Evolutionary conservation across 2,797 vertebrate genomes (phyloP).

Genomic region (Malurus splendens): DNA sequence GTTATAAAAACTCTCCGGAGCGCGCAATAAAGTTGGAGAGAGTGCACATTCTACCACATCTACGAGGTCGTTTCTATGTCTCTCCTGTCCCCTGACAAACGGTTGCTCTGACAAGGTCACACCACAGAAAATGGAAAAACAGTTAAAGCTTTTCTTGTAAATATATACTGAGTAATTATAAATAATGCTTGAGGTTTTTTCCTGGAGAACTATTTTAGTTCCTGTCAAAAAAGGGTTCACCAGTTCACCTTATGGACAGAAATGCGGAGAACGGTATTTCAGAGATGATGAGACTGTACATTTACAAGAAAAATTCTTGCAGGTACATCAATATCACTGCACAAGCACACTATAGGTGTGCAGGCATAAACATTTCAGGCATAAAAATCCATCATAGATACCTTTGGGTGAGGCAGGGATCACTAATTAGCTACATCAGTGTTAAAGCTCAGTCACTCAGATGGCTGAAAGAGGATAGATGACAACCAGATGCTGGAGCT

Average conservation of each 20-base stretch:
- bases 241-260: background rate
- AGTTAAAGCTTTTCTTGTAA: background rate
- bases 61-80: too few relatives aligned
- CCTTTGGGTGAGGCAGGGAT: background rate
- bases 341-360: background rate
- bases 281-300: background rate
- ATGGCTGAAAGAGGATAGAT: background rate
- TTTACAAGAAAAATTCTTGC: background rate
- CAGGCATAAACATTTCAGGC: background rate
- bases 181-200: background rate
- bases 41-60: too few relatives aligned
- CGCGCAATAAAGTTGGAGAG: too few relatives aligned
- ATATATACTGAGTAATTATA: background rate
- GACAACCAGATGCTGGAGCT: background rate
- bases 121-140: background rate
- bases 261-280: background rate
- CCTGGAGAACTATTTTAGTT: background rate
- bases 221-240: background rate
- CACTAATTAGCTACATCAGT: background rate
- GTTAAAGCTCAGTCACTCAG: background rate
- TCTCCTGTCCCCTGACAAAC: too few relatives aligned
- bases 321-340: background rate
- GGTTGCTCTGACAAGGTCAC: background rate
- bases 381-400: background rate
- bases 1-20: too few relatives aligned